Evolutionary conservation across 2,113 vertebrate genomes (phyloP).

Genomic region (Urocynchramus pylzowi): DNA sequence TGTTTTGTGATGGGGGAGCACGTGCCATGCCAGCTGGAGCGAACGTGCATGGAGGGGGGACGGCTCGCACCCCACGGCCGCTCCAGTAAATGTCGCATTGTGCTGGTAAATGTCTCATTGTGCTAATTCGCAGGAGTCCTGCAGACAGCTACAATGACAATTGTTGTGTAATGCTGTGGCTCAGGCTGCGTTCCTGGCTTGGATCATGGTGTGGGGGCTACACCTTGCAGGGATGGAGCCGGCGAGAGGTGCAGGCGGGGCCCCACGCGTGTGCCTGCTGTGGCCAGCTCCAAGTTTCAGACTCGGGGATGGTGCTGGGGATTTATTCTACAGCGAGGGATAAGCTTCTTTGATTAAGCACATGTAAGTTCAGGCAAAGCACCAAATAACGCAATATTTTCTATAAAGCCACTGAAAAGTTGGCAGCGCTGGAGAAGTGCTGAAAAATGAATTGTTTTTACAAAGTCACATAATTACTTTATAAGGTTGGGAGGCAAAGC

Average conservation of each 20-base stretch:
- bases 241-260: neutral
- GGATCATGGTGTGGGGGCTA: neutral
- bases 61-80: neutral
- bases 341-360: neutral
- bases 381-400: neutral
- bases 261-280: rapidly evolving
- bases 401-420: neutral
- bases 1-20: neutral
- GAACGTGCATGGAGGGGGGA: neutral
- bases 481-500: neutral
- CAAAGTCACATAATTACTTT: neutral
- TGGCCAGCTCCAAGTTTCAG: neutral
- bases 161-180: neutral
- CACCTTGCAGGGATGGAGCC: neutral
- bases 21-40: slow-evolving; percentile 29
- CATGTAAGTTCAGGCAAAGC: neutral
- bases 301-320: neutral
- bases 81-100: neutral
- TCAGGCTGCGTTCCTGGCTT: neutral
- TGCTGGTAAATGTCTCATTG: slow-evolving; percentile 28
- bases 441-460: slow-evolving; percentile 37
- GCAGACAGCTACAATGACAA: neutral
- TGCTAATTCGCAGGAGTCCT: neutral
- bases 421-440: neutral
- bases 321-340: neutral